Base-by-base conservation (phyloP, 2,797 vertebrate genomes). In the Malacoraja senta region DNA sequence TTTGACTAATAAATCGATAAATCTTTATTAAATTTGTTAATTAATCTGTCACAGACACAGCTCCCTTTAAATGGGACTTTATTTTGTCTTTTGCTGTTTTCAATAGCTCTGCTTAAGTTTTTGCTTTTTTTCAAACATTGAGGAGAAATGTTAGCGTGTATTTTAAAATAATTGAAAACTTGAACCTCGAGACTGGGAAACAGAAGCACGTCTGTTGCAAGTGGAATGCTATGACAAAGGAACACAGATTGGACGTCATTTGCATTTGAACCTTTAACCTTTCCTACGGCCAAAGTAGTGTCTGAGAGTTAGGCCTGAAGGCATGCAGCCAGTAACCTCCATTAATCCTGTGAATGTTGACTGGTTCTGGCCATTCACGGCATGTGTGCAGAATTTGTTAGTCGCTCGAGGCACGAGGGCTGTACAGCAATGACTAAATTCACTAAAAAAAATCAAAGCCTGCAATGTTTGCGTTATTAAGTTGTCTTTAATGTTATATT, bases 1-100 rank as follows among this genome's bases (percentile, higher is more conserved):
- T 93, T 96, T 98, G 97, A 98, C 98, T 98, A 98, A 98, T 98
- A 98, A 98, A 98, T 98, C 98, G 97, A 98, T 98, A 98, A 98
- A 98, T 98, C 98, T 98, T 98, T 98, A 98, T 97, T 96, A 96
- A 96, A 96, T 96, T 97, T 97, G 96, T 97, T 98, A 98, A 98
- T 98, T 98, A 98, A 98, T 96, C 97, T 98, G 97, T 98, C 98
- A 98, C 96, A 96, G 96, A 95, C 94, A 96, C 96, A 96, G n/a
- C 90, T 92, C 44, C 21, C 26, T 58, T 10, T 21, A 24, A 53
- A 6, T 19, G 58, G 71, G 24, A 74, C 24, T 53, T 26, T 74
- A 44, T 53, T 90, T 68, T 68, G 61, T 26, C 68, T 91, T 74
- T 44, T 91, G 35, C 80, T 83, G 35, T 91, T 74, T 91, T 91